A percentile compares a stretch with the other conserved stretches of the same genome.
Conservation (phyloP, 2,888 invertebrate genomes). For the Drosophila atripex region DNA sequence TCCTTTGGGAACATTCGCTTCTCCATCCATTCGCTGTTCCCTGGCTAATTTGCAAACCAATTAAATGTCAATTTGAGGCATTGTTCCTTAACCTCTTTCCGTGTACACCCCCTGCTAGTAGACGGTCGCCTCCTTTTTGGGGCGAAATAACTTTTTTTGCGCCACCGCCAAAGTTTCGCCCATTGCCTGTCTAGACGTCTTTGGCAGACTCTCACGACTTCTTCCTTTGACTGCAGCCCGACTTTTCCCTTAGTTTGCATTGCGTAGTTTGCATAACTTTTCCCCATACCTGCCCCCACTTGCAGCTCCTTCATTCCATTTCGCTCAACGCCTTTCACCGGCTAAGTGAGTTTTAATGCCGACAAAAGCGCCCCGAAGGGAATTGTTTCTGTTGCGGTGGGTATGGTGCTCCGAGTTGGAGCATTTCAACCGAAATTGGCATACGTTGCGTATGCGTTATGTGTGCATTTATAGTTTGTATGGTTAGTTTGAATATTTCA, state of each 20-base stretch:
- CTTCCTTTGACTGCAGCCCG: slow-evolving; percentile 48
- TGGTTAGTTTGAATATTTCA: slow-evolving; percentile 41
- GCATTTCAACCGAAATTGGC: slow-evolving; percentile 35
- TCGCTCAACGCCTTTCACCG: slow-evolving; percentile 17
- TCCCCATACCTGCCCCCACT: neutral
- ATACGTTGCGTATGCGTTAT: slow-evolving; percentile 59
- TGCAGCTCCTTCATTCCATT: neutral
- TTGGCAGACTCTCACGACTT: slow-evolving; percentile 50
- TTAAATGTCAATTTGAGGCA: slow-evolving; percentile 82
- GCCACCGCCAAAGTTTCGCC: slow-evolving; percentile 66
- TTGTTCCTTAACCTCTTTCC: slow-evolving; percentile 54
- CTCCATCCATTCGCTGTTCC: slow-evolving; percentile 44
- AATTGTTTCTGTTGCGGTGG: slow-evolving; percentile 11
- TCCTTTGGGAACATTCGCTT: slow-evolving; percentile 24
- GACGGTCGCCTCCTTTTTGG: neutral
- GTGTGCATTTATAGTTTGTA: slow-evolving; percentile 34
- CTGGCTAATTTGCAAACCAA: slow-evolving; percentile 80
- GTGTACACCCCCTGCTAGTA: neutral
- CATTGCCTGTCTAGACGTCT: slow-evolving; percentile 69
- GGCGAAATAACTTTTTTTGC: slow-evolving; percentile 40
- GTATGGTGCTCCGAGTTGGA: slow-evolving; percentile 2
- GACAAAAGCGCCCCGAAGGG: slow-evolving; percentile 28
- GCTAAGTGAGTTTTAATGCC: slow-evolving; percentile 76
- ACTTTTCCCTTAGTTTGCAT: slow-evolving; percentile 59
- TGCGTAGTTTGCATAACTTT: slow-evolving; percentile 78